These are phyloP conservation scores for Dryobotodes eremita DNA, from an alignment of 2,888 invertebrate species.

Conservation along the genomic window DNA sequence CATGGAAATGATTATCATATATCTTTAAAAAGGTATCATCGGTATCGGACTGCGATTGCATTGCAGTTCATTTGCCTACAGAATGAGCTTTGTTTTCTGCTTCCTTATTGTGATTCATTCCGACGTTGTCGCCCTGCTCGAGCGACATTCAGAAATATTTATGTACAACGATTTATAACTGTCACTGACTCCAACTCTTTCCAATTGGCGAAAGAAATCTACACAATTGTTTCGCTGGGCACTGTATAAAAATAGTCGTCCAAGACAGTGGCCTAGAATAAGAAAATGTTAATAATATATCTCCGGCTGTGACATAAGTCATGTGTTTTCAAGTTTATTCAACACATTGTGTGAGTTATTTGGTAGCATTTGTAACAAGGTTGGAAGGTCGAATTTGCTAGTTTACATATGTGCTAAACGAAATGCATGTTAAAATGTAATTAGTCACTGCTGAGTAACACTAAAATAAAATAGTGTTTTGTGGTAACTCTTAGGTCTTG, in stretches of 20 bases:
- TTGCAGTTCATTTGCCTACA: constrained; percentile 51
- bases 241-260: constrained; percentile 79
- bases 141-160: constrained; percentile 73
- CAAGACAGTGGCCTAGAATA: constrained; percentile 78
- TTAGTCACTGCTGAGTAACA: constrained; percentile 21
- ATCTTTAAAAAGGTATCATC: background rate
- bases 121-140: constrained; percentile 49
- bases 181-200: constrained; percentile 81
- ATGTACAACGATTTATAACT: constrained; percentile 81
- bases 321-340: constrained; percentile 67
- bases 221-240: constrained; percentile 80
- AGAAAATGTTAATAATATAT: constrained; percentile 76
- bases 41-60: constrained; percentile 28
- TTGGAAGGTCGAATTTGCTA: constrained; percentile 30
- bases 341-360: constrained; percentile 61
- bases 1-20: background rate
- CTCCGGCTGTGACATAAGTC: constrained; percentile 72
- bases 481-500: constrained; percentile 19
- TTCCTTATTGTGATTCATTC: constrained; percentile 68
- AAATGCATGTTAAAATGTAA: constrained; percentile 24
- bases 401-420: constrained; percentile 18
- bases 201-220: constrained; percentile 83
- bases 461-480: constrained; percentile 24
- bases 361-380: constrained; percentile 42
- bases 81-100: constrained; percentile 45